Evolutionary conservation across 2,113 vertebrate genomes (phyloP).

Genomic region (Xyliphius kryptos): DNA sequence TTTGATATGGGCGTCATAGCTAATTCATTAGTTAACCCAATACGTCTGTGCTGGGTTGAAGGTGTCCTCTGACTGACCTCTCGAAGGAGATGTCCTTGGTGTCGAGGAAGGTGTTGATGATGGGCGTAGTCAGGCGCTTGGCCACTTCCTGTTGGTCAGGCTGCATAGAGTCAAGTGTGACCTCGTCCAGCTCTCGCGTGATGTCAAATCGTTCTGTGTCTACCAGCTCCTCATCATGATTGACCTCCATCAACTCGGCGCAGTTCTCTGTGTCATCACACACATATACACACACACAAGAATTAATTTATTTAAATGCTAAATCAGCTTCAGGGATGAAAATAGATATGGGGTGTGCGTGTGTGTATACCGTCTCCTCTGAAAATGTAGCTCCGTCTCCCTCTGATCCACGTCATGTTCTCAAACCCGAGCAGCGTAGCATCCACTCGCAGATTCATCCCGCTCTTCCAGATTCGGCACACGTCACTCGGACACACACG

Average conservation of each 20-base stretch:
- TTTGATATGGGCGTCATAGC: too few relatives aligned
- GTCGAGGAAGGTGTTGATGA: conserved; percentile 90
- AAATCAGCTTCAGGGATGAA: neutral
- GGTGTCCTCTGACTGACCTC: conserved; percentile 69
- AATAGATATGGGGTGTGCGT: neutral
- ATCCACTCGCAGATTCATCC: conserved; percentile 86
- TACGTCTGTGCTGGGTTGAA: too few relatives aligned
- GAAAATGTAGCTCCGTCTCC: conserved; percentile 90
- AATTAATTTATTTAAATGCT: too few relatives aligned
- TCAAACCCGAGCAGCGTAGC: conserved; percentile 92
- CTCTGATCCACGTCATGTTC: conserved; percentile 97
- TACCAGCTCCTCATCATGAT: conserved; percentile 88
- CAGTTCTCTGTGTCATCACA: conserved; percentile 78
- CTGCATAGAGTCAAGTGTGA: conserved; percentile 86
- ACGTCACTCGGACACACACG: conserved; percentile 90
- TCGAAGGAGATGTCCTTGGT: conserved; percentile 92
- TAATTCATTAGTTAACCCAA: too few relatives aligned
- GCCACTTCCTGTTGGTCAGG: conserved; percentile 86
- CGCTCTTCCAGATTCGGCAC: conserved; percentile 96
- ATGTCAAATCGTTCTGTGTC: conserved; percentile 89
- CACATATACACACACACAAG: conserved; percentile 2
- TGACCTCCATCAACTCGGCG: conserved; percentile 92
- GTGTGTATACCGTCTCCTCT: conserved; percentile 76
- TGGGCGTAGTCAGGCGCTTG: conserved; percentile 82
- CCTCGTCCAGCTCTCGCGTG: conserved; percentile 83